phyloP scores from a whole-genome alignment of 1,140 invertebrate species.

The Sminthurinus signatus region DNA sequence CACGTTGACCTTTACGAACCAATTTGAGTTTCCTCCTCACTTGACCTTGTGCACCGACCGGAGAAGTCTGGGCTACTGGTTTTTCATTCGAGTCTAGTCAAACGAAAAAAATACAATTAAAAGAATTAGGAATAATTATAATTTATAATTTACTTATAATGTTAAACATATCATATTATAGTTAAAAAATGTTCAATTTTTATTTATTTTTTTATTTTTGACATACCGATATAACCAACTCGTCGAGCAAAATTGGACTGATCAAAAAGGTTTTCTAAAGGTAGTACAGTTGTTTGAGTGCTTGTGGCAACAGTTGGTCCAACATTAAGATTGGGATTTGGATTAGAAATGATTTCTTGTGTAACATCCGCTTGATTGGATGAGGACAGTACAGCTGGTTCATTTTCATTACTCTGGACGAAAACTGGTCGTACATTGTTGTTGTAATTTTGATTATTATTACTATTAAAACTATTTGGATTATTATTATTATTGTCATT shows the following conservation, averaged over 20 bases:
- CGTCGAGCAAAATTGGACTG: slow-evolving; percentile 17
- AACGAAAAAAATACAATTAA: neutral
- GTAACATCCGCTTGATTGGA: no score
- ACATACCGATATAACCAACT: slow-evolving; percentile 20
- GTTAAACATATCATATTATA: no score
- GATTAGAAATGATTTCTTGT: neutral
- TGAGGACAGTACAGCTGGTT: no score
- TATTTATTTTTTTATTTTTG: neutral
- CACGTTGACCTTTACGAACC: slow-evolving; percentile 33
- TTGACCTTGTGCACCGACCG: slow-evolving; percentile 7
- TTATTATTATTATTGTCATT: no score
- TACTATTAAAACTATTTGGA: no score
- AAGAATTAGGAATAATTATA: no score
- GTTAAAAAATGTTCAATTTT: no score
- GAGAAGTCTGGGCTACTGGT: neutral
- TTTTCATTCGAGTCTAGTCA: slow-evolving; percentile 21
- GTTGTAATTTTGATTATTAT: no score
- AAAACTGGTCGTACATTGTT: slow-evolving; percentile 22
- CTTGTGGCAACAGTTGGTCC: neutral
- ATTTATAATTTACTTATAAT: no score
- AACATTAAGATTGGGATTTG: neutral
- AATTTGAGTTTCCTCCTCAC: slow-evolving; percentile 25
- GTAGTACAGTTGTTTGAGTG: slow-evolving; percentile 10
- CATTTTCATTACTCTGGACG: slow-evolving; percentile 17
- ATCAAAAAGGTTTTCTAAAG: slow-evolving; percentile 27